Conservation (phyloP, 2,888 invertebrate genomes). For the Taphrorychus bicolor region DNA sequence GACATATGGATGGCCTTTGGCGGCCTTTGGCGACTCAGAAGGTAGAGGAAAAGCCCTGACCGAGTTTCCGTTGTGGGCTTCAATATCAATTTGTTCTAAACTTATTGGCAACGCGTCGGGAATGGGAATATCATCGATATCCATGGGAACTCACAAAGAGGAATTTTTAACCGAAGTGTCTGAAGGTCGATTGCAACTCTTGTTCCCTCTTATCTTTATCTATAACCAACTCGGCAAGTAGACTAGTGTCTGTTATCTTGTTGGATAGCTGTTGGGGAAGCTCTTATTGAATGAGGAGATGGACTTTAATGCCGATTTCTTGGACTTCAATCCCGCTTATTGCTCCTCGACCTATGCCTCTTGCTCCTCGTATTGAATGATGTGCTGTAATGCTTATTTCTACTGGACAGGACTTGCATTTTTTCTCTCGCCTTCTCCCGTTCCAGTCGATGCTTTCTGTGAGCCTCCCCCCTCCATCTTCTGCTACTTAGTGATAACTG, state of each 20-base stretch:
- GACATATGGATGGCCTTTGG: too few relatives aligned
- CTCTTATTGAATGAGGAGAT: constrained; percentile 59
- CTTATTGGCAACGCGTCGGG: constrained; percentile 57
- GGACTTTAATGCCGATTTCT: constrained; percentile 54
- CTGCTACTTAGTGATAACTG: constrained; percentile 29
- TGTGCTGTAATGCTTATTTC: constrained; percentile 59
- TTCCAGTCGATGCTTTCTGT: constrained; percentile 61
- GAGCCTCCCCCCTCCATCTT: constrained; percentile 58
- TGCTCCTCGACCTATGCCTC: constrained; percentile 64
- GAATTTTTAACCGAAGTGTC: too few relatives aligned
- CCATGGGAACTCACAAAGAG: constrained; percentile 56
- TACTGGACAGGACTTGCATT: constrained; percentile 55
- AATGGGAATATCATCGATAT: constrained; percentile 76
- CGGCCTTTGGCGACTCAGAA: neutral
- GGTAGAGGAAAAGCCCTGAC: neutral
- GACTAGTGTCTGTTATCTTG: constrained; percentile 87
- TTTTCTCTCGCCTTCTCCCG: constrained; percentile 61
- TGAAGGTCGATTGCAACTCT: constrained; percentile 63
- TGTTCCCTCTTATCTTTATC: constrained; percentile 83
- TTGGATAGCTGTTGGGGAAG: constrained; percentile 74
- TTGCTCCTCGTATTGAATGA: constrained; percentile 59
- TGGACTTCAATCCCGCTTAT: constrained; percentile 51
- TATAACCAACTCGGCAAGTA: constrained; percentile 89
- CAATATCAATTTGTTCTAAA: neutral
- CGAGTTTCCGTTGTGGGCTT: neutral